Conservation (phyloP, 2,888 invertebrate genomes). For the Tupiocoris notatus region DNA sequence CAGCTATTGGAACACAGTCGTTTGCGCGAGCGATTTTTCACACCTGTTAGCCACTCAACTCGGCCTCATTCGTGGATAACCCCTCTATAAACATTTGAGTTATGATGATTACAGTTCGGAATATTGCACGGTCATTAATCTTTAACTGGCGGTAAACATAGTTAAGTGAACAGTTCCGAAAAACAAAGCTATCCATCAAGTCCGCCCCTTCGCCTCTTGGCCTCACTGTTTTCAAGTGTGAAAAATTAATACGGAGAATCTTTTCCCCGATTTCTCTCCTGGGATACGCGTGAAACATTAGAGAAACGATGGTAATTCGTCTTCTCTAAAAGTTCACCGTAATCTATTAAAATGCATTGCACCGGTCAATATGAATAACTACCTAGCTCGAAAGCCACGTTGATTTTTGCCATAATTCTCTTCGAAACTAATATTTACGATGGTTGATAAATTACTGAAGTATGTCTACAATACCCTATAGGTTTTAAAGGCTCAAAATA, state of each 20-base stretch:
- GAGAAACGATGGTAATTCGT: no score
- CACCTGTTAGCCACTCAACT: not conserved
- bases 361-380: no score
- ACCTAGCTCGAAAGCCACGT: no score
- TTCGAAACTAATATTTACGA: no score
- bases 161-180: not conserved
- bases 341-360: no score
- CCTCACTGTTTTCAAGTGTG: not conserved
- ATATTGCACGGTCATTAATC: not conserved
- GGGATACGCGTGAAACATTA: no score
- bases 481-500: no score
- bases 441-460: no score
- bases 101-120: not conserved
- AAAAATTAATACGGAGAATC: not conserved
- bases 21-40: not conserved
- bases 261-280: not conserved
- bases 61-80: not conserved
- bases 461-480: no score
- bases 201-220: not conserved
- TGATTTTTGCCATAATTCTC: no score
- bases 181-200: not conserved
- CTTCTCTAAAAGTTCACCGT: no score
- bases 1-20: no score
- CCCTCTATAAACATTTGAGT: not conserved
- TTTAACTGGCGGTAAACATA: not conserved